Evolutionary conservation across 1,140 invertebrate species (phyloP), one percentile per base, ranked within the genome.

Genomic region (Drosophila gunungcola): DNA sequence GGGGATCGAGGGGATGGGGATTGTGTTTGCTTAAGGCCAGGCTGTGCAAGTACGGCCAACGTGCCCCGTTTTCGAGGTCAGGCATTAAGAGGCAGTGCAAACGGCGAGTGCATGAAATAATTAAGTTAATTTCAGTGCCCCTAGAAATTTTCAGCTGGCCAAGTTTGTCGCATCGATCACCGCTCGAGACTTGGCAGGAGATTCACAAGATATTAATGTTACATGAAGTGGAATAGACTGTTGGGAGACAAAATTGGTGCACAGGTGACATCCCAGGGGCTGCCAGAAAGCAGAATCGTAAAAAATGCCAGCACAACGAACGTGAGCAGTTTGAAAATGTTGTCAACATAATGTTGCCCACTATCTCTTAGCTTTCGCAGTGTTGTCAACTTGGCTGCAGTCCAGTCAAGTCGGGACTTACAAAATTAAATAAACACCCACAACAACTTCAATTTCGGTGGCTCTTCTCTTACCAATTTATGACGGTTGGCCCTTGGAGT

Each of bases 261-360:
- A 42, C 43, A 80, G 77, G 57, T 75, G 77, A 75, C 70, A 70
- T 62, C 34, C 64, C 41, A 25, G 36, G 65, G 43, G 25, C 16
- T 60, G 68, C 54, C 68, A 62, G 48, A 46, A 62, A 53, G 39
- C 58, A 48, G 53, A 80, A 76, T 76, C 58, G 61, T 80, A 70
- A 70, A 70, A 57, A 69, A 80, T 68, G 57, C 60, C 58, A 52
- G 64, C 53, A 60, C 52, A 60, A 10, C 38, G 43, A 72, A 82
- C 79, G 79, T 82, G 79, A 55, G 51, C 41, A 64, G 73, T 68
- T 77, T 82, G 41, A 69, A 77, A 78, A 82, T 82, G 68, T 73
- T 74, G 72, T 74, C 72, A 74, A 74, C 72, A 74, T 55, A 74
- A 74, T 74, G 72, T 27, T 39, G 38, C 16, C n/a, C 29, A 56